phyloP scores from a whole-genome alignment of 1,140 invertebrate species.

The Saccostrea echinata region DNA sequence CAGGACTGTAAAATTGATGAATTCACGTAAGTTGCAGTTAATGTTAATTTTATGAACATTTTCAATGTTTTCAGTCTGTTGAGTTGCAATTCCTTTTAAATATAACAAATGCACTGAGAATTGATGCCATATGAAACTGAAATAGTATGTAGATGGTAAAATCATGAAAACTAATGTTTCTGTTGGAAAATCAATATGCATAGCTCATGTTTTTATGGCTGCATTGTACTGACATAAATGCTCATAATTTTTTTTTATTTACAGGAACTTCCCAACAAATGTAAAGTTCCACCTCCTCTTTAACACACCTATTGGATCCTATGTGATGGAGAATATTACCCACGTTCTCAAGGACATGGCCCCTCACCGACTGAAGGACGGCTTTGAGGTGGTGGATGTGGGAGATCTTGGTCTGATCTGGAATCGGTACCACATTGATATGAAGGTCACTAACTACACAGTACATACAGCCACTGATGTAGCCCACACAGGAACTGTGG shows the following conservation, averaged over 20 bases:
- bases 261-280: constrained; percentile 53
- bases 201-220: too few species aligned
- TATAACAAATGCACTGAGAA: too few species aligned
- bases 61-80: not conserved
- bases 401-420: constrained; percentile 54
- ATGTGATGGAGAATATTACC: constrained; percentile 54
- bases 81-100: too few species aligned
- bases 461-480: constrained; percentile 36
- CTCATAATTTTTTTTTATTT: not conserved
- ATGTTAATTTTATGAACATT: not conserved
- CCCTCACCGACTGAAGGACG: constrained; percentile 47
- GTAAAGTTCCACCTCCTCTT: constrained; percentile 57
- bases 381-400: constrained; percentile 53
- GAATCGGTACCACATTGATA: constrained; percentile 44
- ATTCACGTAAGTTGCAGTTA: constrained; percentile 47
- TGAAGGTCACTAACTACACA: constrained; percentile 57
- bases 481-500: constrained; percentile 11
- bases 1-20: constrained; percentile 53
- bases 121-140: too few species aligned
- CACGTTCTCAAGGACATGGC: constrained; percentile 51
- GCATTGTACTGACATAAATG: not conserved
- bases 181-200: too few species aligned
- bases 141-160: too few species aligned
- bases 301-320: constrained; percentile 51
- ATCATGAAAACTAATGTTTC: too few species aligned